Conservation (phyloP, 1,140 invertebrate species). For the Scaptomyza graminum region DNA sequence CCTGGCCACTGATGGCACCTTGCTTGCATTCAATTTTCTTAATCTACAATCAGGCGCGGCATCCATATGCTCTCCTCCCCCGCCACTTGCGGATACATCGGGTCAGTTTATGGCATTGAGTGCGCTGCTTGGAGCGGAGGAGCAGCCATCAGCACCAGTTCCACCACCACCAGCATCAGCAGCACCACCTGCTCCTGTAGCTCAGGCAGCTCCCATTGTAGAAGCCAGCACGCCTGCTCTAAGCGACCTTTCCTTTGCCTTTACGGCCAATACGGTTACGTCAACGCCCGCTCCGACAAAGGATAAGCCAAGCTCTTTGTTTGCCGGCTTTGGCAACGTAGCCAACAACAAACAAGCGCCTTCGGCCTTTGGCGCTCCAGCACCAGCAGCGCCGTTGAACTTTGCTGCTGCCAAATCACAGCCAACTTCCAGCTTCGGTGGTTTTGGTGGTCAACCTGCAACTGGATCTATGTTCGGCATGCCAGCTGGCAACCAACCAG, state of each 20-base stretch:
- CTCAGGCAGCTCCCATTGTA: not conserved
- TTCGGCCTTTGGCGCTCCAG: constrained; percentile 1
- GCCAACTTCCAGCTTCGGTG: constrained; percentile 36
- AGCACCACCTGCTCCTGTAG: not conserved
- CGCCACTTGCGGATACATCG: constrained; percentile 84
- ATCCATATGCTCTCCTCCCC: constrained; percentile 86
- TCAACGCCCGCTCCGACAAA: constrained; percentile 70
- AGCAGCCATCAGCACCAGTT: not conserved
- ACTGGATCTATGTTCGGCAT: constrained; percentile 3
- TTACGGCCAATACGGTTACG: constrained; percentile 61
- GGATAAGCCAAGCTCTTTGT: constrained; percentile 56
- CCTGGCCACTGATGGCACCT: constrained; percentile 88
- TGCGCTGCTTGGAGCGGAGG: constrained; percentile 16
- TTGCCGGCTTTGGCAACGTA: constrained; percentile 52
- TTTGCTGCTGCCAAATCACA: constrained; percentile 36
- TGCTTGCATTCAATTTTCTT: constrained; percentile 89
- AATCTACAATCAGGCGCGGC: constrained; percentile 86
- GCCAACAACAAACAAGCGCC: constrained; percentile 24
- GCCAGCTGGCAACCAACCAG: constrained; percentile 2
- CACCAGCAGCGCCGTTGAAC: constrained; percentile 25
- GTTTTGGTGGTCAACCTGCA: constrained; percentile 23
- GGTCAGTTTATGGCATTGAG: constrained; percentile 74
- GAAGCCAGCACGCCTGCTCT: constrained; percentile 17
- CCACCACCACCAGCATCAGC: not conserved
- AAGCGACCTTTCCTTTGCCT: constrained; percentile 66